Percentiles rank a stretch among this genome's conserved stretches.
Evolutionary conservation across 1,140 invertebrate species (phyloP).

Genomic region (Coenobita brevimanus): DNA sequence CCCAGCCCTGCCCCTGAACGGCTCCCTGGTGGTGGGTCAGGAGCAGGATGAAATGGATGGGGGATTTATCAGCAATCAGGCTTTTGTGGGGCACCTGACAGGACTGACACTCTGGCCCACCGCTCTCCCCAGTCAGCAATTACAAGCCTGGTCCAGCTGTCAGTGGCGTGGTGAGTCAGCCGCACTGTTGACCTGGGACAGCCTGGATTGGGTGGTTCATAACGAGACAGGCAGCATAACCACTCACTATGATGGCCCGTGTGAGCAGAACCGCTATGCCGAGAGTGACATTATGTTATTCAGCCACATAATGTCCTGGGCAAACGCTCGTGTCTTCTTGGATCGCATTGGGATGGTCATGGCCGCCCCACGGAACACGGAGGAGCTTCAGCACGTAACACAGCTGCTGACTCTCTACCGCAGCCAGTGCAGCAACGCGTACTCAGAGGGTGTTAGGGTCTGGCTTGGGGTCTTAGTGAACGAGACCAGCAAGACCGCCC

Average conservation of each 20-base stretch:
- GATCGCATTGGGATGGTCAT: conserved; percentile 8
- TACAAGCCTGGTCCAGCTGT: neutral
- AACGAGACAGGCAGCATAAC: conserved; percentile 1
- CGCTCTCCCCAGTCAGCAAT: neutral
- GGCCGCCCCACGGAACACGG: neutral
- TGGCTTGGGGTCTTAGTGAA: neutral
- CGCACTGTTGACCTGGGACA: neutral
- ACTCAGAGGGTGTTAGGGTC: conserved; percentile 29
- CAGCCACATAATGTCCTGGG: conserved; percentile 28
- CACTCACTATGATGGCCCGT: conserved; percentile 9
- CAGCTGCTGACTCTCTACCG: neutral
- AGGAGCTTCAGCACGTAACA: neutral
- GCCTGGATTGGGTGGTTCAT: conserved; percentile 14
- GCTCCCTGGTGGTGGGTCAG: conserved; percentile 22
- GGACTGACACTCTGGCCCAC: conserved; percentile 16
- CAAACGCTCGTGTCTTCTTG: neutral
- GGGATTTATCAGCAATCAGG: conserved; percentile 29
- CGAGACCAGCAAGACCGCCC: neutral
- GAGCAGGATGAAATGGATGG: conserved; percentile 32
- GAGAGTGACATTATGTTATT: conserved; percentile 3
- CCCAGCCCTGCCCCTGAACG: conserved; percentile 4
- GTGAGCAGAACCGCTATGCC: neutral
- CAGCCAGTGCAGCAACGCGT: conserved; percentile 19
- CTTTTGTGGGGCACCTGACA: conserved; percentile 33
- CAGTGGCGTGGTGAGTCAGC: neutral